These are phyloP conservation scores for Porites divaricata DNA, from an alignment of 92 coral and sea anemone genomes.

Conservation along the genomic window DNA sequence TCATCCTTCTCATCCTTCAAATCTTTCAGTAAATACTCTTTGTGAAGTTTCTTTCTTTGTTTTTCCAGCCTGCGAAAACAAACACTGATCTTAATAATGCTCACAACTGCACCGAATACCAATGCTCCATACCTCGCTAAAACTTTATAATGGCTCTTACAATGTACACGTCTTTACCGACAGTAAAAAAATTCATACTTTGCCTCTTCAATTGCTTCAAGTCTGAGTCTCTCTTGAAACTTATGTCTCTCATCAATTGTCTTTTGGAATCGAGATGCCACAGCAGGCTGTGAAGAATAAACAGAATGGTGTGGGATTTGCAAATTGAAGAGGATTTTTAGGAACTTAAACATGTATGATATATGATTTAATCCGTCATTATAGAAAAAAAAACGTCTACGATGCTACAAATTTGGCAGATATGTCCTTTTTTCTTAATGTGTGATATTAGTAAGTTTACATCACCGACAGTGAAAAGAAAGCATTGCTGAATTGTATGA, in stretches of 20 bases:
- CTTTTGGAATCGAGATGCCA: slow-evolving; percentile 87
- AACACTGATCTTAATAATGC: neutral
- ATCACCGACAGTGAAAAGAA: too few species aligned
- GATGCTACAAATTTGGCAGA: too few species aligned
- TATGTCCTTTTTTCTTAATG: too few species aligned
- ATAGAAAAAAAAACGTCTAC: too few species aligned
- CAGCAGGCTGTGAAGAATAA: slow-evolving; percentile 63
- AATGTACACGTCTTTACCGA: neutral
- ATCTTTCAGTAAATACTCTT: slow-evolving; percentile 78
- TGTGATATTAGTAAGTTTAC: too few species aligned
- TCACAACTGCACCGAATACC: neutral
- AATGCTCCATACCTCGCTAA: too few species aligned
- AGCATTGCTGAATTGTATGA: too few species aligned
- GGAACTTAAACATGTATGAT: too few species aligned
- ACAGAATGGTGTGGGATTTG: too few species aligned
- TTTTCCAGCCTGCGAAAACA: slow-evolving; percentile 69
- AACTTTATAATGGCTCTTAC: neutral
- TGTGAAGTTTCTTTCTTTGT: slow-evolving; percentile 83
- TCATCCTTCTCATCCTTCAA: slow-evolving; percentile 84
- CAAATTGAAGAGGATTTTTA: neutral
- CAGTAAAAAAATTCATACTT: slow-evolving; percentile 43
- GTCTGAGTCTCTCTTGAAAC: slow-evolving; percentile 89
- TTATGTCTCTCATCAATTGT: slow-evolving; percentile 91
- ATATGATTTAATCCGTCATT: too few species aligned
- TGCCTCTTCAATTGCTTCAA: slow-evolving; percentile 95